Evolutionary conservation across 1,140 invertebrate species (phyloP).

Genomic region (Paralvinella palmiformis): DNA sequence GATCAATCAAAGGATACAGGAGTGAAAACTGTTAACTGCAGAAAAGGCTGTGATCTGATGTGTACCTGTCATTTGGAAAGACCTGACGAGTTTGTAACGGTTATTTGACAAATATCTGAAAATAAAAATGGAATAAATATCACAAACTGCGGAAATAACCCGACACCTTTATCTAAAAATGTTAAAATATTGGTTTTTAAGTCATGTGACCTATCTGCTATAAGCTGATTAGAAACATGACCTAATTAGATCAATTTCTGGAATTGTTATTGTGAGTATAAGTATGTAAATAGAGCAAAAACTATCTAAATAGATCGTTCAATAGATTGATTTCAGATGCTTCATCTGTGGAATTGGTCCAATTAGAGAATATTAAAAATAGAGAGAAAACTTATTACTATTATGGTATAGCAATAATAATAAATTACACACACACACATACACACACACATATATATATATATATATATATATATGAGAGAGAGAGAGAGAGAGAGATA

Average conservation of each 20-base stretch:
- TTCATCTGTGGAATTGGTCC: too few species aligned
- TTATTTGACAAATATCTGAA: constrained; percentile 38
- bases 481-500: not conserved
- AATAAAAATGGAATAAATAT: constrained; percentile 9
- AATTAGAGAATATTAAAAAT: too few species aligned
- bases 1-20: constrained; percentile 37
- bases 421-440: not conserved
- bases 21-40: constrained; percentile 48
- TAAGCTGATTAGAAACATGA: too few species aligned
- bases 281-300: too few species aligned
- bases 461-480: not conserved
- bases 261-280: too few species aligned
- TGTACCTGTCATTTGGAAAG: constrained; percentile 30
- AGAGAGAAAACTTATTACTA: too few species aligned
- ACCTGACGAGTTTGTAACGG: constrained; percentile 41
- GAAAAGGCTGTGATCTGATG: constrained; percentile 41
- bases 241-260: too few species aligned
- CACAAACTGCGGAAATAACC: too few species aligned
- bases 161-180: not conserved
- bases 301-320: too few species aligned
- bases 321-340: too few species aligned
- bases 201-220: too few species aligned
- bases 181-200: too few species aligned
- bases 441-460: not conserved
- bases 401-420: not conserved